Base-by-base conservation (phyloP, 2,888 invertebrate genomes). In the Uloborus plumipes region DNA sequence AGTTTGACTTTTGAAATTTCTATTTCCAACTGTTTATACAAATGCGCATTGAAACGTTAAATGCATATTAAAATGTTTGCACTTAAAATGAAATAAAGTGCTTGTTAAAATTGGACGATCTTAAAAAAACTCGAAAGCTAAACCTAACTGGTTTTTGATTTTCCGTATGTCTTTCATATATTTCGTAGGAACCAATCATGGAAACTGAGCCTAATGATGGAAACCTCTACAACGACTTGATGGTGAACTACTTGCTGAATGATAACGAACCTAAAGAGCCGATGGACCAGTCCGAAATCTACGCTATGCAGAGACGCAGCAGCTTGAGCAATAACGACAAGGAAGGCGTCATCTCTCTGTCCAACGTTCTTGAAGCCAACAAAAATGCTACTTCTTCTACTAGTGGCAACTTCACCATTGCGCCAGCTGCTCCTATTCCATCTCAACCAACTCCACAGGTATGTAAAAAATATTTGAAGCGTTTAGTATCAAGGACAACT, bases 281-380 rank as follows among this genome's bases (percentile, higher is more conserved):
- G 0, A 49, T 16, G 9, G 51, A 22, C 0, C 66, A 55, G 16
- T n/a, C 66, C 1, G 66, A 73, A n/a, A 18, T 20, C 22, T 67
- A 66, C 39, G 66, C 53, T 2, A 50, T 80, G 13, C 73, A 80
- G 15, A 51, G 79, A 14, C 55, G 79, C 22, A 78, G 72, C n/a
- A 39, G 18, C 1, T 47, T 11, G 13, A 26, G 58, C 18, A 22
- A 7, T 39, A 16, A 15, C 22, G 20, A 26, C 11, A 53, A 51
- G 9, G 9, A 50, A 22, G 66, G 66, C 0, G 51, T 51, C 1
- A 66, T 66, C 15, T 9, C 20, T 11, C 16, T 66, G 22, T 51
- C 66, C 16, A 66, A 22, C 39, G 66, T 66, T 26, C 16, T 51
- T 2, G 51, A 66, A 1, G 66, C 66, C 7, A 66, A 66, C 51